phyloP scores from a whole-genome alignment of 2,113 vertebrate genomes.

The Hyperoodon ampullatus region DNA sequence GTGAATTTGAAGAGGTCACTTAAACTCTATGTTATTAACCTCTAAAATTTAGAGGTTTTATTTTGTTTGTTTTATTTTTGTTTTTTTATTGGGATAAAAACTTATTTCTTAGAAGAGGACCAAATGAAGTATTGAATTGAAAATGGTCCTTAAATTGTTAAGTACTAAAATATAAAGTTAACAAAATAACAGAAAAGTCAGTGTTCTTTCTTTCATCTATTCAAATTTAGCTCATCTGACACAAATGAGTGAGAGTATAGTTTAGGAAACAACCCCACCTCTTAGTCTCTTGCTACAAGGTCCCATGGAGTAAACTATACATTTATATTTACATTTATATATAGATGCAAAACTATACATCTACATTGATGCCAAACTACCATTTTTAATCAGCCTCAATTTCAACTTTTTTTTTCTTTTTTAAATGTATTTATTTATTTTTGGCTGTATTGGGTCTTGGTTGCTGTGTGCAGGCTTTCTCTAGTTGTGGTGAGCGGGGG shows the following conservation, averaged over 20 bases:
- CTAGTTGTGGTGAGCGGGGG: no score
- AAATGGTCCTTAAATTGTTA: conserved; percentile 30
- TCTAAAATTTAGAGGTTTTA: conserved; percentile 21
- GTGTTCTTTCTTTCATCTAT: neutral
- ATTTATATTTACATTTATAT: neutral
- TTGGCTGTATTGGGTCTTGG: no score
- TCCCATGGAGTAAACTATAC: neutral
- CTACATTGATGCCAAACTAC: neutral
- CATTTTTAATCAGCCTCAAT: conserved; percentile 27
- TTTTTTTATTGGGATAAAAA: conserved; percentile 24
- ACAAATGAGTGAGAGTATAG: neutral
- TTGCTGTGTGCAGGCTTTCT: no score
- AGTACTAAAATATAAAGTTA: conserved; percentile 36
- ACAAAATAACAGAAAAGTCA: conserved; percentile 58
- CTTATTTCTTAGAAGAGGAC: conserved; percentile 43
- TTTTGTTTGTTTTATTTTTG: neutral
- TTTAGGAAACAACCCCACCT: neutral
- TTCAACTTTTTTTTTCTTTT: neutral
- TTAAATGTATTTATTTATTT: no score
- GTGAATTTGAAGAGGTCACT: neutral
- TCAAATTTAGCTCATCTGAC: conserved; percentile 39
- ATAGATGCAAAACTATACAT: neutral
- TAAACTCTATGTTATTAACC: neutral
- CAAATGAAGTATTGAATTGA: conserved; percentile 42
- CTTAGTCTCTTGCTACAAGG: conserved; percentile 11